Conservation (phyloP, 2,888 invertebrate genomes). For the Craniophora ligustri region DNA sequence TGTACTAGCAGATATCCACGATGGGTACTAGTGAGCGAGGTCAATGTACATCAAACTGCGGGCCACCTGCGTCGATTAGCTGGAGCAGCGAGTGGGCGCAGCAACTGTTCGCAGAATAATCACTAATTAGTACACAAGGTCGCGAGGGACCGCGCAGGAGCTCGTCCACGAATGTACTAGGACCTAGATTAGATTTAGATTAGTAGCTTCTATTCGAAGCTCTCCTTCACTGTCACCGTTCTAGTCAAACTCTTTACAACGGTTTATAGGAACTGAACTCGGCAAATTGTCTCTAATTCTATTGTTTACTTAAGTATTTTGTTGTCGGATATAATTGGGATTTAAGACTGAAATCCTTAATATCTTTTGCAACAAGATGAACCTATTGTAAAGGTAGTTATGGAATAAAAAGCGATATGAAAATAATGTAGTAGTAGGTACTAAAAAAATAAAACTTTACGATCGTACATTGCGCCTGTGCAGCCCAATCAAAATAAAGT, state of each 20-base stretch:
- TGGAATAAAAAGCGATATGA: no score
- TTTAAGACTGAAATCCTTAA: no score
- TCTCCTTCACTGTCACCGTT: not conserved
- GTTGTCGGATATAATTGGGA: no score
- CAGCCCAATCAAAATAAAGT: constrained; percentile 6
- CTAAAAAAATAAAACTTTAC: constrained; percentile 6
- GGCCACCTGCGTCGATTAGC: constrained; percentile 54
- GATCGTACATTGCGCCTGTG: not conserved
- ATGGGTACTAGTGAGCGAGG: constrained; percentile 46
- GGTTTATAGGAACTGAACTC: no score
- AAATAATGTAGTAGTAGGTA: no score
- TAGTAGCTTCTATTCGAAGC: not conserved
- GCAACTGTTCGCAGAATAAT: constrained; percentile 56
- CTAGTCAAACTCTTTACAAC: no score
- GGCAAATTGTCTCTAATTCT: no score
- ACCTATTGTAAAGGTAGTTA: no score
- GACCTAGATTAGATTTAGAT: constrained; percentile 8
- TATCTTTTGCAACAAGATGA: no score
- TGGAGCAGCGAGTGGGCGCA: constrained; percentile 51
- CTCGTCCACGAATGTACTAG: constrained; percentile 15
- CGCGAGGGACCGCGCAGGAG: constrained; percentile 32
- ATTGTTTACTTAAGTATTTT: no score
- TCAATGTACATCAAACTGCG: constrained; percentile 55
- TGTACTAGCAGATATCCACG: constrained; percentile 30
- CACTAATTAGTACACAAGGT: constrained; percentile 54